Base-by-base conservation (phyloP, 2,113 vertebrate species). In the Poecile atricapillus region DNA sequence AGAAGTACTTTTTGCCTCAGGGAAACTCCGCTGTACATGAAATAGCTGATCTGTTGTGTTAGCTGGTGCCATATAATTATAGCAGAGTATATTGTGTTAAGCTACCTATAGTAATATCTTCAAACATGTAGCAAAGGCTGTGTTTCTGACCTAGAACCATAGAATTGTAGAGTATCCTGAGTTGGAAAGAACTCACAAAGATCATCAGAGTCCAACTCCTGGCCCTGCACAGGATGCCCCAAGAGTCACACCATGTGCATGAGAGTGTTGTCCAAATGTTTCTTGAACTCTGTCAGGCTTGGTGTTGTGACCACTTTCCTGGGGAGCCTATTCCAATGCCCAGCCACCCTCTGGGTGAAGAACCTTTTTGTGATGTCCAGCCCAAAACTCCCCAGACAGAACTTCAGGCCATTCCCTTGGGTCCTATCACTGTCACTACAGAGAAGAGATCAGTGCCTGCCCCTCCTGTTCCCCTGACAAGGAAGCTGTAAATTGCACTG, bases 331-430 rank as follows among this genome's bases (percentile, higher is more conserved):
- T n/a, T 20, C 28, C 6, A 46, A 23, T 47, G n/a, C 23, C 7
- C 39, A 53, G 0, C 5, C n/a, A 28, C 8, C 5, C 15, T 60
- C 28, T 70, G 15, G 13, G 2, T 47, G 21, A 74, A 55, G 22
- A 18, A 33, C 6, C 22, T 41, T 76, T 79, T 70, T 19, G 14
- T 41, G 4, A 35, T 41, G 41, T 5, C 30, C 56, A 24, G 2
- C 10, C 8, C 55, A 47, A 55, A 55, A 11, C 11, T 55, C 6
- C 7, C 20, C 30, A n/a, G 65, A 35, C 7, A 30, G 20, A 49
- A 1, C 20, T 79, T 39, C 41, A 30, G 8, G 13, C n/a, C 30
- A 4, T 79, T 70, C 11, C 20, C 30, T 79, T 0, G 0, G 5
- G 13, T 79, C 7, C 6, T 71, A 58, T 25, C 41, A 12, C 56